Base-by-base conservation (phyloP, 2,888 invertebrate genomes). In the Glaucopsyche alexis region DNA sequence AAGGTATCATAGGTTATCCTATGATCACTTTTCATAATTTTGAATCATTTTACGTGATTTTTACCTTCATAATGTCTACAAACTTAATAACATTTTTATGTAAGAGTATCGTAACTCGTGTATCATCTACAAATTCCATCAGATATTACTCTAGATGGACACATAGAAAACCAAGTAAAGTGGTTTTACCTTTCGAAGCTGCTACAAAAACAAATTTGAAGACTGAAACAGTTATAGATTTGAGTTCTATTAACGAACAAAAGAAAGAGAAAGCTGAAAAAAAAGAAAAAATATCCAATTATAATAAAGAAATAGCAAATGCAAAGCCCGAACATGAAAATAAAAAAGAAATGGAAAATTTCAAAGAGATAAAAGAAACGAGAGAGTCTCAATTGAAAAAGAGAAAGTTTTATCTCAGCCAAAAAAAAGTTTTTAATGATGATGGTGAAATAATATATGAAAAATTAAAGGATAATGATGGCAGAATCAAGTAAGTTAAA, bases 391-490 rank as follows among this genome's bases (percentile, higher is more conserved):
- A 84, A 74, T 72, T 85, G 40, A 84, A 85, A 74, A 87, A 87
- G 76, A 83, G 82, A 72, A 85, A 85, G 72, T 86, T 88, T 79
- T 86, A 85, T 82, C 79, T 87, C 5, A 84, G 83, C 72, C 84
- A 91, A 79, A 81, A 89, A 78, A 94, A 94, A 79, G 88, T 93
- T 3, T 93, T 94, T 81, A 90, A 94, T 84, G 86, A 91, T 74
- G 88, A 93, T 74, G 93, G 94, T 73, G 93, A 94, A 78, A 85
- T 94, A 73, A 88, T 95, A 74, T 95, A 94, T 82, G 94, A 94
- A 71, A 95, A 95, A 82, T 87, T 96, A 73, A 91, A 93, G 69
- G 90, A 95, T 71, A 94, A 95, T 82, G 95, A 96, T 88, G 87
- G 93, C 0, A 82, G 93, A 77, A 83, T 96, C 70, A 93, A 93